phyloP scores from a whole-genome alignment of 2,113 vertebrate genomes.

The Phalacrocorax carbo region DNA sequence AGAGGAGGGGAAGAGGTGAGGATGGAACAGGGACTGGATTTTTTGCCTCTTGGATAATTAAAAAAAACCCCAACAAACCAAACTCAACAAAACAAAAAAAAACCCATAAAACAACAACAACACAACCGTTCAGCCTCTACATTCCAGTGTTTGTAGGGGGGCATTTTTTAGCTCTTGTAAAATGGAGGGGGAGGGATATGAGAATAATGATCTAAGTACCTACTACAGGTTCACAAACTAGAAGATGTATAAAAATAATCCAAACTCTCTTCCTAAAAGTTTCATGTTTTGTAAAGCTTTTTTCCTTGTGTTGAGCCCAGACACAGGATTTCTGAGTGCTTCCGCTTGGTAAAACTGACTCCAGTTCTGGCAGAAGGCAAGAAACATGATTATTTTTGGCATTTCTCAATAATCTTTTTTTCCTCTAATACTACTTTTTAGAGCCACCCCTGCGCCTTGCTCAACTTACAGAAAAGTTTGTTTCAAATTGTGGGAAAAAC shows the following conservation, averaged over 20 bases:
- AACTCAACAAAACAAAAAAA: neutral
- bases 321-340: neutral
- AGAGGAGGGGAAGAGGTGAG: neutral
- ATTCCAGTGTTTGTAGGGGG: constrained; percentile 59
- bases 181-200: neutral
- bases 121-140: neutral
- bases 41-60: neutral
- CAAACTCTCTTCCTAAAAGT: neutral
- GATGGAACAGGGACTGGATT: neutral
- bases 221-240: constrained; percentile 5
- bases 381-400: constrained; percentile 31
- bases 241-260: neutral
- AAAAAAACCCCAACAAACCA: neutral
- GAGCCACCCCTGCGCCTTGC: neutral
- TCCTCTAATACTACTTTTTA: neutral
- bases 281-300: neutral
- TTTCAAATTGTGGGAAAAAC: neutral
- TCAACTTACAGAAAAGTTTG: neutral
- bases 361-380: neutral
- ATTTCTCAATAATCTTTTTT: neutral
- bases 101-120: too few species aligned
- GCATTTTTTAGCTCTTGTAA: constrained; percentile 50
- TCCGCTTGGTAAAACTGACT: constrained; percentile 21
- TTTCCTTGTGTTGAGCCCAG: neutral
- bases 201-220: neutral